Base-by-base conservation (phyloP, 2,797 vertebrate species). In the Trematomus bernacchii region DNA sequence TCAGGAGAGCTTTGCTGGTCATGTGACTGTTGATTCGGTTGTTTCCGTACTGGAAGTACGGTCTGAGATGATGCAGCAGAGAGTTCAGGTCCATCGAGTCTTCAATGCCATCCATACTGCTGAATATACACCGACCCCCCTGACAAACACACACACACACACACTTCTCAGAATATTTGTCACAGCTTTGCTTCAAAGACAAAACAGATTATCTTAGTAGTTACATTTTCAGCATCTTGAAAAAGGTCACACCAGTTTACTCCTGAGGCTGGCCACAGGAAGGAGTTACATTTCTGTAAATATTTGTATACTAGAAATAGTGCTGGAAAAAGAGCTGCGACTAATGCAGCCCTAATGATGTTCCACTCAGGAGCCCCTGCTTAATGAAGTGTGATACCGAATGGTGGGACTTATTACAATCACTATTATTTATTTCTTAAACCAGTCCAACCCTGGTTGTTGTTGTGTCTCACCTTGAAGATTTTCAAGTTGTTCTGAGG, bases 401-500 rank as follows among this genome's bases (percentile, higher is more conserved):
- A 37, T 37, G 33, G 33, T 37, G 33, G 6, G 7, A 9, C 33
- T 8, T 37, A 37, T 37, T 37, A 37, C 33, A 37, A 37, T 37
- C 33, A 37, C 6, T 37, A 37, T 33, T 7, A 33, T 5, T 33
- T 33, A 5, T 37, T 37, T 37, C 8, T 37, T 37, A 37, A 37
- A 37, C 33, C 33, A 33, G 33, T 33, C 33, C 6, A 33, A 33
- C 33, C 6, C 33, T 33, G 23, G 27, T 27, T 27, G 21, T 6
- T 15, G 11, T 8, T 42, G 23, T 16, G 60, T 68, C 84, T 95
- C 93, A 99, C 98, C 97, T 99, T 99, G 91, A 99, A 99, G 88
- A 99, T 96, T 93, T 99, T 99, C 79, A 99, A 94, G 93, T 99
- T 99, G 94, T 99, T 99, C 92, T 99, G 98, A 54, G 98, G 95